Evolutionary conservation across 1,140 invertebrate species (phyloP).

Genomic region (Drosophila arizonae): DNA sequence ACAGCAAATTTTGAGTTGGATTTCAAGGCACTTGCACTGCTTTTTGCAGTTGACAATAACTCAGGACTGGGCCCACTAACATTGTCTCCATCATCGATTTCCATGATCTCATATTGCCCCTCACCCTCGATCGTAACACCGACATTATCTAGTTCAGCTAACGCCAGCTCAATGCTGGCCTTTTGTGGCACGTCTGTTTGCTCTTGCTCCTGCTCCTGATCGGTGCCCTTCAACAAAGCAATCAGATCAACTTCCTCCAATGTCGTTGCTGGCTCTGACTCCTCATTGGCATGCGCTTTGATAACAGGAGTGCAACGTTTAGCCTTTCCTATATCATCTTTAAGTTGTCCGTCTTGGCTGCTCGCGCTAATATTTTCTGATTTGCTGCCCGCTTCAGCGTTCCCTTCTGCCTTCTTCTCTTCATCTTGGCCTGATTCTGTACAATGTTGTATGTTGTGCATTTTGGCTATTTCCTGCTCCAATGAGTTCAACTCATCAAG

Average conservation of each 20-base stretch:
- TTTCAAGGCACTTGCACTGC: slow-evolving; percentile 17
- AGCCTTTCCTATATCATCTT: slow-evolving; percentile 11
- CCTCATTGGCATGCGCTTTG: slow-evolving; percentile 11
- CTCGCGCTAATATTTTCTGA: slow-evolving; percentile 14
- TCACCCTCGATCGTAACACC: slow-evolving; percentile 78
- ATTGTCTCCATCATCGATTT: slow-evolving; percentile 69
- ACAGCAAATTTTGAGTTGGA: neutral
- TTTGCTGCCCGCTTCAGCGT: slow-evolving; percentile 2
- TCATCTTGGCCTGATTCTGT: slow-evolving; percentile 5
- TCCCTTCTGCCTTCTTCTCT: neutral
- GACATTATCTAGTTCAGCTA: slow-evolving; percentile 52
- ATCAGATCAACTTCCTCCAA: slow-evolving; percentile 76
- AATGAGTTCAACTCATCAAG: slow-evolving; percentile 70
- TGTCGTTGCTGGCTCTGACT: slow-evolving; percentile 9
- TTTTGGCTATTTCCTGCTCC: slow-evolving; percentile 76
- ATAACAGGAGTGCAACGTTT: slow-evolving; percentile 13
- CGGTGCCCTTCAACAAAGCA: slow-evolving; percentile 71
- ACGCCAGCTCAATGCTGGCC: slow-evolving; percentile 41
- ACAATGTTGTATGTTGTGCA: slow-evolving; percentile 56
- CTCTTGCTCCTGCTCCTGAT: slow-evolving; percentile 44
- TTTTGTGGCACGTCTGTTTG: slow-evolving; percentile 30
- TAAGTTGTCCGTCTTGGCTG: slow-evolving; percentile 5
- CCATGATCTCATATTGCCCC: slow-evolving; percentile 79
- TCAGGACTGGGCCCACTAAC: slow-evolving; percentile 27
- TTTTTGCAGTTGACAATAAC: neutral